Conservation (phyloP, 1,140 invertebrate species). For the Pseudomyrmex dendroicus region DNA sequence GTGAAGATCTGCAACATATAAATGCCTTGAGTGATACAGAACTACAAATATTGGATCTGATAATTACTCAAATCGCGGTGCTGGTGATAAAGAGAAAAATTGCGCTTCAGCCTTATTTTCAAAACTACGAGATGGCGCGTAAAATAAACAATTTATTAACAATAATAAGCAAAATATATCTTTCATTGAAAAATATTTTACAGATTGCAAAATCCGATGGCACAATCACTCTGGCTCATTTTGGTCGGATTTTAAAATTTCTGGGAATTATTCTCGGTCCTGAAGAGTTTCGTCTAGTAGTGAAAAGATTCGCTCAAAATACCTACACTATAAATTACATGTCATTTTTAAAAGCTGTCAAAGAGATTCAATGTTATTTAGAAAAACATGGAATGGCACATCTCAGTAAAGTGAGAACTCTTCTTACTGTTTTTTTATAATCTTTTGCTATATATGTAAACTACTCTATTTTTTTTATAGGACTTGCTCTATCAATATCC, state of each 20-base stretch:
- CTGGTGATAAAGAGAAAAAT: constrained; percentile 85
- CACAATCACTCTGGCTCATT: constrained; percentile 89
- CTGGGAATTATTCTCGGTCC: constrained; percentile 87
- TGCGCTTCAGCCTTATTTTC: constrained; percentile 89
- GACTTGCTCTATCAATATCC: constrained; percentile 85
- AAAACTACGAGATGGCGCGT: constrained; percentile 90
- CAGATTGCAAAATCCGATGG: constrained; percentile 90
- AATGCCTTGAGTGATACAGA: constrained; percentile 87
- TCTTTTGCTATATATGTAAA: neutral
- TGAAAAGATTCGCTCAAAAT: constrained; percentile 89
- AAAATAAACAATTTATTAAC: too few species aligned
- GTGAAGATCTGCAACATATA: constrained; percentile 87
- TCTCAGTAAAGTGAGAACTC: constrained; percentile 60
- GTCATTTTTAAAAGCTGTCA: constrained; percentile 88
- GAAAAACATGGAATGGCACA: constrained; percentile 86
- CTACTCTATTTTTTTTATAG: constrained; percentile 73
- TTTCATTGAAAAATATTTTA: constrained; percentile 47
- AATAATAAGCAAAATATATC: too few species aligned
- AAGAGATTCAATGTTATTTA: constrained; percentile 84
- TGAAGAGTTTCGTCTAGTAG: constrained; percentile 88
- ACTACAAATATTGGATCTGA: constrained; percentile 87
- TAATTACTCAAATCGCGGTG: constrained; percentile 89
- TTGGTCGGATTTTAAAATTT: constrained; percentile 89
- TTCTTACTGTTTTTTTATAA: constrained; percentile 1
- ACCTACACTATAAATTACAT: constrained; percentile 90